Evolutionary conservation across 2,797 vertebrate genomes (phyloP), one percentile per base, ranked within the genome.

Genomic region (Rallus crepitans): DNA sequence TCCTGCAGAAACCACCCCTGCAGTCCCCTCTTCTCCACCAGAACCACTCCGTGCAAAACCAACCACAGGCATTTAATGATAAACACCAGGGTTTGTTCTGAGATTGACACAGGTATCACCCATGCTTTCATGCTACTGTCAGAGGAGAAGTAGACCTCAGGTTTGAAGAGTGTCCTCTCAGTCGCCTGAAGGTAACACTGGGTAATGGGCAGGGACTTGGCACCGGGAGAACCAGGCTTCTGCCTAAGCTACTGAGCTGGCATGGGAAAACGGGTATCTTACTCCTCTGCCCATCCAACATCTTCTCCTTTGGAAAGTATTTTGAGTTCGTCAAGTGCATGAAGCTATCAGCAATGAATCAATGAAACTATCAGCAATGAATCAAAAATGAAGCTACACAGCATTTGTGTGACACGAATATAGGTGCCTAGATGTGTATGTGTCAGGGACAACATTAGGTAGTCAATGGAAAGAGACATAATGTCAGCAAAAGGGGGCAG

Each of bases 101-200:
- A 8, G 28, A 24, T 7, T 0, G 0, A 16, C 47, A 12, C 3
- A 1, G 33, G 7, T 28, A 71, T 3, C 25, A 9, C 5, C 0
- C 0, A 2, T 37, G 13, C 11, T 75, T 82, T 59, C 0, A 1
- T 13, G n/a, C 50, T 69, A 2, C 37, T 70, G 5, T 63, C 59
- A 31, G 28, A 77, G 45, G 14, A 80, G 24, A 24, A 39, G 39
- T 4, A 37, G 16, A n/a, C 11, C 33, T 65, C 23, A 9, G 15
- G 39, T 66, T 24, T 63, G 48, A 63, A 48, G 21, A 55, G 11
- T 56, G 5, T 73, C 15, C 30, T 57, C 33, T 61, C 35, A 19
- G 5, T 33, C 52, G 3, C 47, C 45, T 71, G 66, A 79, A 68
- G 31, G 50, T 42, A 64, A 56, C 0, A 1, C 9, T 25, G n/a